Evolutionary conservation across 2,888 invertebrate species (phyloP).

Genomic region (Drosophila meridionalis): DNA sequence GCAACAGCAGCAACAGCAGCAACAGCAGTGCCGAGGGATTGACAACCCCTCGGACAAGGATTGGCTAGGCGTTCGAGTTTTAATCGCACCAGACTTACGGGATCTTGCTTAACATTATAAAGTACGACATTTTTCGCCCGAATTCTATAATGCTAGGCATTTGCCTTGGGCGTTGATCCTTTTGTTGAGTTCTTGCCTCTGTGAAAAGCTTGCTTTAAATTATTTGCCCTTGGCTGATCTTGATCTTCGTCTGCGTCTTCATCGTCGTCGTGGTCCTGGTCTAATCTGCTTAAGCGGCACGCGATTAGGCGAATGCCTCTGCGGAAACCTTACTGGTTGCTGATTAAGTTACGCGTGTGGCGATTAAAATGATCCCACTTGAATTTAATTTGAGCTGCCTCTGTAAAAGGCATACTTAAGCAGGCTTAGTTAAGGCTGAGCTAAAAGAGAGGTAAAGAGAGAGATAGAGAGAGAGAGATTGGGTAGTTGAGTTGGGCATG

Average conservation of each 20-base stretch:
- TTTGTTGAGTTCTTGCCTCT: constrained; percentile 62
- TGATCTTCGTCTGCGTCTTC: constrained; percentile 22
- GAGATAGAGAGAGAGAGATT: not conserved
- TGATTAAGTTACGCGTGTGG: constrained; percentile 40
- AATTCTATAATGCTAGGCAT: constrained; percentile 51
- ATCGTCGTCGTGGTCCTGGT: constrained; percentile 14
- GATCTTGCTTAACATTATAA: constrained; percentile 79
- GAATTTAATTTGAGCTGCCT: constrained; percentile 59
- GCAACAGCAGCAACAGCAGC: constrained; percentile 18
- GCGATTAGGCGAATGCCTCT: constrained; percentile 54
- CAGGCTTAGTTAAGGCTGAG: constrained; percentile 45
- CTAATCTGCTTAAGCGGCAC: constrained; percentile 73
- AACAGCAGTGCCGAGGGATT: constrained; percentile 21
- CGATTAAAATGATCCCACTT: constrained; percentile 70
- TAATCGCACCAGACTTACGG: constrained; percentile 78
- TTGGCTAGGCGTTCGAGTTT: constrained; percentile 57
- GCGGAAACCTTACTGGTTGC: constrained; percentile 4
- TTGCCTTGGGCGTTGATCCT: constrained; percentile 42
- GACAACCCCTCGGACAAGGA: constrained; percentile 36
- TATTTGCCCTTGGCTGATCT: constrained; percentile 61
- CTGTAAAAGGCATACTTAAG: constrained; percentile 63
- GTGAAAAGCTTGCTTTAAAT: constrained; percentile 73
- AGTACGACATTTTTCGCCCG: constrained; percentile 60
- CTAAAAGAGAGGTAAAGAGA: not conserved
- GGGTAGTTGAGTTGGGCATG: not conserved